Conservation (phyloP, 2,888 invertebrate species). For the Autographa gamma region DNA sequence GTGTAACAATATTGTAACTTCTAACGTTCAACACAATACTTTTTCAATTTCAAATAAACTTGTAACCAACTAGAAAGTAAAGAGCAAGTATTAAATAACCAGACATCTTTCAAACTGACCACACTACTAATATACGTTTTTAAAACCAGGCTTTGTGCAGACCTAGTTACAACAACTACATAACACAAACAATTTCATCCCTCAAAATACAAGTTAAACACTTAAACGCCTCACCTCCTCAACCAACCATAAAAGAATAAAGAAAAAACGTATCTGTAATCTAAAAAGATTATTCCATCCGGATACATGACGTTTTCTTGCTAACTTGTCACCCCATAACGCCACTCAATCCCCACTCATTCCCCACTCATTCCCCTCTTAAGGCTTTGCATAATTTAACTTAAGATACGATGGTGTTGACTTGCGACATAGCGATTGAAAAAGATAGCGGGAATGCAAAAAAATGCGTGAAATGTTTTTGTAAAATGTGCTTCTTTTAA, state of each 20-base stretch:
- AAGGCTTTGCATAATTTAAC: constrained; percentile 69
- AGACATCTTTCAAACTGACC: too few relatives aligned
- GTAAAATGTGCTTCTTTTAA: not conserved
- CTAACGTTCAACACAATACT: too few relatives aligned
- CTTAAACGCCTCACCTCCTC: not conserved
- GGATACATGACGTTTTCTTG: constrained; percentile 55
- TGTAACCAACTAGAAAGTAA: too few relatives aligned
- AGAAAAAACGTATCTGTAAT: constrained; percentile 40
- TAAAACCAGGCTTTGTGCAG: too few relatives aligned
- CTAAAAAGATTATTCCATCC: constrained; percentile 55
- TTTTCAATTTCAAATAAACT: too few relatives aligned
- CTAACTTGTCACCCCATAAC: constrained; percentile 64
- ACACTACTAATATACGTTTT: too few relatives aligned
- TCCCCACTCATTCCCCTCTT: constrained; percentile 55
- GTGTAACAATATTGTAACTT: too few relatives aligned
- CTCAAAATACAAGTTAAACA: too few relatives aligned
- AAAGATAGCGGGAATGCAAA: constrained; percentile 19
- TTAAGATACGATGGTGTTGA: constrained; percentile 40
- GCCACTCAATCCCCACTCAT: constrained; percentile 56
- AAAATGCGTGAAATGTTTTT: not conserved
- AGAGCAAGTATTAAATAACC: too few relatives aligned
- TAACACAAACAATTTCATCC: too few relatives aligned
- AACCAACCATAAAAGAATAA: not conserved
- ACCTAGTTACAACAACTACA: too few relatives aligned
- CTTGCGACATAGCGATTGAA: constrained; percentile 37